These are phyloP conservation scores for Ornithorhynchus anatinus DNA, from an alignment of 2,113 vertebrate species.

Conservation along the genomic window DNA sequence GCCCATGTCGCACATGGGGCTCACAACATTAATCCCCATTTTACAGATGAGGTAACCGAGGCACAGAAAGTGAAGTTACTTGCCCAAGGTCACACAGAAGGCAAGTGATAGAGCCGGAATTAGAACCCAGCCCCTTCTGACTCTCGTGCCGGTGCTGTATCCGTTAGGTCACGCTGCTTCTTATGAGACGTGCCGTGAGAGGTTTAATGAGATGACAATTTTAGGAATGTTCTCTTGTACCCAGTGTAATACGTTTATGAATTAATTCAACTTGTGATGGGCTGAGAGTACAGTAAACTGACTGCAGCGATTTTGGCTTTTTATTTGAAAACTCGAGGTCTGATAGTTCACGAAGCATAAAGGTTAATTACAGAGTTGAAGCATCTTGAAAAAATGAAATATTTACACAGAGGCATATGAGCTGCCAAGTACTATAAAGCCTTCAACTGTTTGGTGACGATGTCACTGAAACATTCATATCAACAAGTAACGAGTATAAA, in stretches of 20 bases:
- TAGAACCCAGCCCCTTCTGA: too few relatives aligned
- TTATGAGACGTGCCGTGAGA: too few relatives aligned
- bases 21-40: too few relatives aligned
- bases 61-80: too few relatives aligned
- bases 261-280: not conserved
- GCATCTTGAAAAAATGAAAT: constrained; percentile 4
- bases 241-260: not conserved
- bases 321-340: not conserved
- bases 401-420: not conserved
- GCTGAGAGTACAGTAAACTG: not conserved
- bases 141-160: too few relatives aligned
- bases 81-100: too few relatives aligned
- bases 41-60: too few relatives aligned
- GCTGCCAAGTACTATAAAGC: not conserved
- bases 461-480: not conserved
- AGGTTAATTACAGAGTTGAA: not conserved
- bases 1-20: too few relatives aligned
- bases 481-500: not conserved
- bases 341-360: not conserved
- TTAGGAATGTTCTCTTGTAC: not conserved
- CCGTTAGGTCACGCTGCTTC: too few relatives aligned
- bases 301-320: not conserved
- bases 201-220: not conserved
- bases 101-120: too few relatives aligned
- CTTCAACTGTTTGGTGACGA: constrained; percentile 1